Evolutionary conservation across 1,140 invertebrate species (phyloP), one percentile per base, ranked within the genome.

Genomic region (Brachionus paranguensis): DNA sequence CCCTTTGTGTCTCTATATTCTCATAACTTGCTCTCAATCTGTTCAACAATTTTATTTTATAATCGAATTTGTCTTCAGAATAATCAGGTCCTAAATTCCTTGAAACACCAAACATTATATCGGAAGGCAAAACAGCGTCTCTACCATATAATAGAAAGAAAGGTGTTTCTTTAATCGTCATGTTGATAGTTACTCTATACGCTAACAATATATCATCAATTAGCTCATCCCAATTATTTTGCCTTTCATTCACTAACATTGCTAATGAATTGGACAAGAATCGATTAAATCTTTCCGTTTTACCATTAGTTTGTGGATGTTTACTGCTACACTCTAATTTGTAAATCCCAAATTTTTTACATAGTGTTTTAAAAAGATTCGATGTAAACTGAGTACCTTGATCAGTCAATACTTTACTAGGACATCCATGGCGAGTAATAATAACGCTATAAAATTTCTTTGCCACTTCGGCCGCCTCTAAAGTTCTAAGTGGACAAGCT

Each of bases 381-480:
- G 27, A 29, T 1, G 27, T 29, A 29, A 29, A 29, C 27, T 29
- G 27, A 29, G 27, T 29, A 29, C 27, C 27, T 29, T 29, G 27
- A 29, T 29, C 27, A 29, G 27, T 29, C 27, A 29, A 29, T 29
- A 29, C 27, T 29, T 29, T 29, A 29, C 27, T 29, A 29, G 27
- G 27, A 29, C 27, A 29, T 29, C 27, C 27, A 29, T 29, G 27
- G 27, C 27, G 27, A 29, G 27, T 29, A 29, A 29, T 29, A 29
- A 29, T 29, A 29, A 29, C 27, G 2, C 27, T 29, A 3, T 29
- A 29, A 29, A 29, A 29, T 29, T 29, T 29, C 27, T 29, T 85
- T 2, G 88, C 89, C 6, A 89, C 84, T 1, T 87, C 88, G 37
- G 79, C 47, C 0, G 88, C 88, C 60, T 88, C 86, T 84, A 89